Evolutionary conservation across 2,888 invertebrate genomes (phyloP).

Genomic region (Dermolepida albohirtum): DNA sequence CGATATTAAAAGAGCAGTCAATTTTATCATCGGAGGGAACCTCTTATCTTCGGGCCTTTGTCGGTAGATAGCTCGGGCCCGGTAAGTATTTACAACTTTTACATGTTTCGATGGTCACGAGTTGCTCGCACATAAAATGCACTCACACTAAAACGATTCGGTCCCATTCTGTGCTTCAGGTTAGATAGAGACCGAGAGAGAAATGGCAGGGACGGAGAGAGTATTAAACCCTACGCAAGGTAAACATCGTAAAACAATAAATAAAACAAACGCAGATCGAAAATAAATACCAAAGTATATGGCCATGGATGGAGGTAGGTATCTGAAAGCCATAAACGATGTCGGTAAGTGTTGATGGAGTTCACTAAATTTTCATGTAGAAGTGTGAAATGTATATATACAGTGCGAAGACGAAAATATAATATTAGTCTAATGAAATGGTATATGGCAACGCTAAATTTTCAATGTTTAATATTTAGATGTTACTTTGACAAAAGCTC

Average conservation of each 20-base stretch:
- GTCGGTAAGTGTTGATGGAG: constrained; percentile 16
- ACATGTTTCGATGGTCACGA: constrained; percentile 5
- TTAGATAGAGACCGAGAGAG: background rate
- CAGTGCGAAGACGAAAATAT: no score
- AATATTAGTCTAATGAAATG: no score
- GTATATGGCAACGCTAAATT: no score
- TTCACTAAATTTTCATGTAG: constrained; percentile 1
- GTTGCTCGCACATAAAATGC: no score
- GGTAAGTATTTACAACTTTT: constrained; percentile 35
- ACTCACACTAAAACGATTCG: no score
- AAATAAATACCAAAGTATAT: constrained; percentile 25
- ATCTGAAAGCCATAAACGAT: constrained; percentile 16
- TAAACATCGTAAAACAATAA: constrained; percentile 39
- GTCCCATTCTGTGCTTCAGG: no score
- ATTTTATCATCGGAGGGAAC: constrained; percentile 31
- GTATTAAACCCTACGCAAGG: constrained; percentile 23
- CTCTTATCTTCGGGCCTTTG: constrained; percentile 33
- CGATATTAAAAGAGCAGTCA: constrained; percentile 37
- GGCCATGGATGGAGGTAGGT: no score
- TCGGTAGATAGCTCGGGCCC: constrained; percentile 33
- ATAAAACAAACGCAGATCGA: constrained; percentile 31
- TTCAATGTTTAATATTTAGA: no score
- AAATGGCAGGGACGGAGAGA: background rate
- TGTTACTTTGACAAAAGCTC: no score
- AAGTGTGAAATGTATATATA: background rate